A percentile compares a stretch with the other conserved stretches of the same genome.
phyloP scores from a whole-genome alignment of 1,140 invertebrate species.

The Pogonomyrmex barbatus region DNA sequence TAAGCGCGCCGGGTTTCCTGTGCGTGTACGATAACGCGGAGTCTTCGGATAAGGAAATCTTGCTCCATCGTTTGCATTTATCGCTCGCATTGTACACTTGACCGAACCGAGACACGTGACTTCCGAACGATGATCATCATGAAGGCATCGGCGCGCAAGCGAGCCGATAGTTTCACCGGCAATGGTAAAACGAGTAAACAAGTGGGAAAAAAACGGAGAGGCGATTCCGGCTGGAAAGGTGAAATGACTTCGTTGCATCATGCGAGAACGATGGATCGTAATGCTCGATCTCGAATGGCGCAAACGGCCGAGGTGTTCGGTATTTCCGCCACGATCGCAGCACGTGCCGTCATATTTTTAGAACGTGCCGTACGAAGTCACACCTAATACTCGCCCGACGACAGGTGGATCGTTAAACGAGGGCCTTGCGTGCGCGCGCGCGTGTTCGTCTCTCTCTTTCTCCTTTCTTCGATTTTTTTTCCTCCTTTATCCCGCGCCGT shows the following conservation, averaged over 20 bases:
- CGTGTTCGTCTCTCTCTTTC: background rate
- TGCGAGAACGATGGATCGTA: background rate
- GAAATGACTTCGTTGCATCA: background rate
- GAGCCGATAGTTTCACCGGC: conserved; percentile 45
- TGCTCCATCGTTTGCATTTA: conserved; percentile 62
- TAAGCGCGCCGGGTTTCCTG: background rate
- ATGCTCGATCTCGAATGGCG: conserved; percentile 15
- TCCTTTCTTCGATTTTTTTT: conserved; percentile 53
- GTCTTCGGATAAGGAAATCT: conserved; percentile 12
- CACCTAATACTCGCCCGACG: conserved; percentile 52
- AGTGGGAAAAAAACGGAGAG: conserved; percentile 1
- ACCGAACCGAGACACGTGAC: conserved; percentile 38
- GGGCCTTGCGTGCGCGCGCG: conserved; percentile 8
- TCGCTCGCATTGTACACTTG: conserved; percentile 67
- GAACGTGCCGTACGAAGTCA: conserved; percentile 44
- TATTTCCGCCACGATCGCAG: conserved; percentile 61
- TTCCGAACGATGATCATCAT: conserved; percentile 53
- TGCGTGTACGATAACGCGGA: conserved; percentile 31
- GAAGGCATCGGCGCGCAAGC: conserved; percentile 71
- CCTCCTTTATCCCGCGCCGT: conserved; percentile 22
- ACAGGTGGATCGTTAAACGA: conserved; percentile 75
- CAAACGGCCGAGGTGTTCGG: conserved; percentile 18
- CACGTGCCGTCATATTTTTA: conserved; percentile 73
- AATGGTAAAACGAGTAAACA: background rate
- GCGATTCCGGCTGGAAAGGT: background rate